A percentile compares a stretch with the other conserved stretches of the same genome.
These are phyloP conservation scores for Monomorium pharaonis DNA, from an alignment of 1,140 invertebrate species.

Conservation along the genomic window DNA sequence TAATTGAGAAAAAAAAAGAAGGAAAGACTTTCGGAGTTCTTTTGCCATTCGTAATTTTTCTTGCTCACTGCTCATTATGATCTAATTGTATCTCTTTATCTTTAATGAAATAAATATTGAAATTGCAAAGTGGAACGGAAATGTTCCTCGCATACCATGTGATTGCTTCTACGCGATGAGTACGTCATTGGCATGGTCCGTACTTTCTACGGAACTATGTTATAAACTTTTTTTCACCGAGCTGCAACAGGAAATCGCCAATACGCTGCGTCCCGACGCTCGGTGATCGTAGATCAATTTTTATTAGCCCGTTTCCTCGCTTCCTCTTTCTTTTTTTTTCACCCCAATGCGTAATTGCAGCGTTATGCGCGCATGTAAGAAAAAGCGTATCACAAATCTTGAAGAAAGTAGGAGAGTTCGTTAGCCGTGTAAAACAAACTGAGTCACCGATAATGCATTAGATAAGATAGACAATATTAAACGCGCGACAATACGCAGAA, in stretches of 20 bases:
- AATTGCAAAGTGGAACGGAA: slow-evolving; percentile 24
- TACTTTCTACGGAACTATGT: slow-evolving; percentile 44
- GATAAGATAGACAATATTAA: slow-evolving; percentile 48
- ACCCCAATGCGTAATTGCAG: background rate
- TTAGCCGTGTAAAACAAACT: slow-evolving; percentile 19
- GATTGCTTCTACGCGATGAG: slow-evolving; percentile 12
- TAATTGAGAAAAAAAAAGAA: background rate
- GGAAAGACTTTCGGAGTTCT: background rate
- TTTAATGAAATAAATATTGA: background rate
- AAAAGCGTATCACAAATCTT: slow-evolving; percentile 4
- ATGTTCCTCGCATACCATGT: background rate
- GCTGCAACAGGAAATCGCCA: background rate
- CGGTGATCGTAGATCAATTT: slow-evolving; percentile 10
- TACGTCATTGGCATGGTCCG: slow-evolving; percentile 7
- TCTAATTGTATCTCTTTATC: background rate
- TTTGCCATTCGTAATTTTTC: background rate
- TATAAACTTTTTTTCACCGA: slow-evolving; percentile 17
- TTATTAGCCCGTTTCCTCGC: background rate
- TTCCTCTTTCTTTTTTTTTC: background rate
- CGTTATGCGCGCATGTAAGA: background rate
- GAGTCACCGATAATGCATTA: slow-evolving; percentile 31
- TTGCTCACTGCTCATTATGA: background rate
- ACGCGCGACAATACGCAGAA: slow-evolving; percentile 9
- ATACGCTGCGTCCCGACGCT: background rate
- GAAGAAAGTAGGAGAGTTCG: slow-evolving; percentile 20